Conservation (phyloP, 30 jellyfish, hydroid and myxozoan genomes). For the Catostylus mosaicus region DNA sequence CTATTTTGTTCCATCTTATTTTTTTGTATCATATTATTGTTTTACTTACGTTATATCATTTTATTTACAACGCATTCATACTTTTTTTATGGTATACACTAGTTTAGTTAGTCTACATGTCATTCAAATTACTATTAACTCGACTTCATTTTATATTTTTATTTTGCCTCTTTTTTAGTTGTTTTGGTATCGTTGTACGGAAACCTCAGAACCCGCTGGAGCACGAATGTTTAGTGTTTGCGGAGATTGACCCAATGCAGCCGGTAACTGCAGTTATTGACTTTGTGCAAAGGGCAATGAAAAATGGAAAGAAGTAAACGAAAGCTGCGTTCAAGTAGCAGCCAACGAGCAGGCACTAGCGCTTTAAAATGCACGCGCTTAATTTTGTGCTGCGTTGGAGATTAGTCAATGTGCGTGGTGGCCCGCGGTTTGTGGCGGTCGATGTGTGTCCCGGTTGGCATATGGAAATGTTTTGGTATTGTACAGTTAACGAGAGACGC, state of each 20-base stretch:
- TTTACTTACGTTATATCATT: too few species aligned
- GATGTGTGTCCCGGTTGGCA: too few species aligned
- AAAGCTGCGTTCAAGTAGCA: background rate
- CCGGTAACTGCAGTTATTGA: slow-evolving; percentile 94
- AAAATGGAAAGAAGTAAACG: slow-evolving; percentile 48
- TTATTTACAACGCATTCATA: too few species aligned
- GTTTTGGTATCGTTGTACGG: slow-evolving; percentile 87
- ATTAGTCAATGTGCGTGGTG: background rate
- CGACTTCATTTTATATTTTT: too few species aligned
- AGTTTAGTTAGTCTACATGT: too few species aligned
- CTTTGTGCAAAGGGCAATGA: slow-evolving; percentile 93
- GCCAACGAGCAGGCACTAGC: background rate
- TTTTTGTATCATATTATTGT: too few species aligned
- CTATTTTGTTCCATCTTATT: too few species aligned
- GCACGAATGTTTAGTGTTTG: slow-evolving; percentile 84
- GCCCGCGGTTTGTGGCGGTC: background rate
- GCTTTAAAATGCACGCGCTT: background rate
- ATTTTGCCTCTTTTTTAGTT: slow-evolving; percentile 60
- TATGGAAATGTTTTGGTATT: slow-evolving; percentile 2
- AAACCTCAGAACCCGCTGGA: slow-evolving; percentile 79
- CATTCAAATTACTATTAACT: too few species aligned
- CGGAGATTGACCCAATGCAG: slow-evolving; percentile 86
- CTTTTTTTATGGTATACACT: too few species aligned
- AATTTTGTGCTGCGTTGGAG: background rate
- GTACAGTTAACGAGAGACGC: background rate